Evolutionary conservation across 1,140 invertebrate species (phyloP), one percentile per base, ranked within the genome.

Genomic region (Orchestia grillus): DNA sequence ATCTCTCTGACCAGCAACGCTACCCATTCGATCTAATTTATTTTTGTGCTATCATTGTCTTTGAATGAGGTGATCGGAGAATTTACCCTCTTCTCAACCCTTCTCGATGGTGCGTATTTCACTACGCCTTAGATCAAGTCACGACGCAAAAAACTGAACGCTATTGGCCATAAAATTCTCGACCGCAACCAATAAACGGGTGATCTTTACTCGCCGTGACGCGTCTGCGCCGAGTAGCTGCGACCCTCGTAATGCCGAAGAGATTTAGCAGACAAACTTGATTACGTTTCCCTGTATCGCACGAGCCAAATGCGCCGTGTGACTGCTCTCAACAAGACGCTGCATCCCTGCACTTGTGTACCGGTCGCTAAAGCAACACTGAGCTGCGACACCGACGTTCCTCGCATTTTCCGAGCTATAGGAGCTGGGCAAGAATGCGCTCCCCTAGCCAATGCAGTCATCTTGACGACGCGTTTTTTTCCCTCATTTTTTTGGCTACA

Each of bases 251-350:
- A 91, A 91, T 91, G 41, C 88, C 88, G 88, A 91, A 16, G 92
- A 94, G 92, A 94, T 94, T 94, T 94, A 94, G 36, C 92, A 45
- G 92, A 94, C 44, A 94, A 94, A 44, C 92, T 40, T 94, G 92
- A 94, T 94, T 94, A 94, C 41, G 36, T 94, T 44, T 42, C 43
- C 3, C 19, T 44, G 44, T 44, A 44, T 94, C 44, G 92, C 92
- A n/a, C 88, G 88, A 8, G 88, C 88, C 88, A 90, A 42, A 44
- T 42, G 43, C n/a, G 43, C 43, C 43, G 88, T 44, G 88, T 90
- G 88, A 90, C 88, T 90, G 88, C 28, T 44, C n/a, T 90, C 41
- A 41, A 42, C 88, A 90, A 94, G 92, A 94, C 43, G 44, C 92
- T 94, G 92, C 92, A 94, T 94, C 44, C 92, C 44, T 44, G 92